Evolutionary conservation across 2,113 vertebrate genomes (phyloP), one percentile per base, ranked within the genome.

Genomic region (Lonchura striata): DNA sequence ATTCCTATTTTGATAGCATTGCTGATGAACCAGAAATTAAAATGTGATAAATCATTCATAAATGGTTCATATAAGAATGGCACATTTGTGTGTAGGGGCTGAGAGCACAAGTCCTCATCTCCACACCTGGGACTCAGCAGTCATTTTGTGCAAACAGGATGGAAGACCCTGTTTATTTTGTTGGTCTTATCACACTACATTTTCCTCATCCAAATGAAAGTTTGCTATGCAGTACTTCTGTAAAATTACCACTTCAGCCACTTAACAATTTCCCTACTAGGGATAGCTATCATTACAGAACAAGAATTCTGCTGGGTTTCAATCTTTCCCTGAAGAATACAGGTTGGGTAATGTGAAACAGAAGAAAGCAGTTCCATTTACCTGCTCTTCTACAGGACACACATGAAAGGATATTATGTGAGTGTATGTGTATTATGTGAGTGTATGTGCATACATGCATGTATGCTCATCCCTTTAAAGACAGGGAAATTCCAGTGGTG

Each of bases 291-390:
- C 21, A 13, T 25, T 87, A 50, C 33, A 53, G 41, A 85, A 9
- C 27, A 80, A 54, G 42, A 90, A 47, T 53, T 69, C 60, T 27
- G 31, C 23, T 47, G 72, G 14, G 6, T 49, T 93, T 82, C 77
- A 84, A 2, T n/a, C 71, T 86, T 84, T 82, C 63, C 84, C 57
- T 71, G 56, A 66, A 33, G 31, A 83, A 27, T 7, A 16, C 28
- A 72, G 15, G 4, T 76, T 66, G 59, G 37, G 23, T 78, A 20
- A 54, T 12, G 54, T 56, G 28, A 61, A 78, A 82, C 39, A 78
- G 77, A 71, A 94, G 23, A 86, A 95, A 95, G 88, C 10, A 39
- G 33, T 91, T 95, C 80, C 39, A 25, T 21, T 90, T 95, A 25
- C 44, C 21, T 90, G 50, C 28, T 89, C 13, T 59, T 65, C 79